Base-by-base conservation (phyloP, 2,888 invertebrate genomes). In the Cryptus viduatorius region DNA sequence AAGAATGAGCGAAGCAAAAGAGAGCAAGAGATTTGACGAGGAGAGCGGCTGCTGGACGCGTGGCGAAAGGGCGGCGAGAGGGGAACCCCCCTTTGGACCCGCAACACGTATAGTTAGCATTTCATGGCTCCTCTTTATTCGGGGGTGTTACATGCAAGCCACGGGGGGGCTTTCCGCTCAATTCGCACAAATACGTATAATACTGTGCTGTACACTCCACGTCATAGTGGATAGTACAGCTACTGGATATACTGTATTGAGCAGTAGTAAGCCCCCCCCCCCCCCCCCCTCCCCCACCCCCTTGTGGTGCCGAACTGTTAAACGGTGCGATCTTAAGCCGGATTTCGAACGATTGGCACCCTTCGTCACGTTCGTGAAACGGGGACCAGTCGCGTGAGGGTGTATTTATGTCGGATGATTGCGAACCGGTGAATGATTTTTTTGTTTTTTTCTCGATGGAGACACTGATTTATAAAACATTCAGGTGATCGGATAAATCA, bases 261-360 rank as follows among this genome's bases (percentile, higher is more conserved):
- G 78, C 73, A 48, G 42, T 68, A 72, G 77, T 46, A 37, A 80
- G 79, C 73, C 24, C 46, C 24, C 46, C n/a, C n/a, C n/a, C n/a
- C n/a, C n/a, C n/a, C n/a, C n/a, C n/a, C n/a, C n/a, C n/a, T n/a
- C n/a, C n/a, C n/a, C n/a, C n/a, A n/a, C 46, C 24, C 46, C 77
- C 65, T 75, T 78, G 82, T 80, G 82, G 82, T 80, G 48, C 82
- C 37, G 61, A 71, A 53, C 82, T 87, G 90, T 90, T 91, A 91
- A 91, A 91, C 91, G 90, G 89, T 88, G 87, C 87, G 89, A 90
- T 91, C 90, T 91, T 91, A 91, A 91, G 91, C 91, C 88, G 89
- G 87, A 89, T 89, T 88, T 75, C 82, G 56, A 86, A 79, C 84
- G 82, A 87, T 86, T 82, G 84, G 82, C 83, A 84, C 87, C 87